phyloP scores from a whole-genome alignment of 2,113 vertebrate species.

The Octodon degus region DNA sequence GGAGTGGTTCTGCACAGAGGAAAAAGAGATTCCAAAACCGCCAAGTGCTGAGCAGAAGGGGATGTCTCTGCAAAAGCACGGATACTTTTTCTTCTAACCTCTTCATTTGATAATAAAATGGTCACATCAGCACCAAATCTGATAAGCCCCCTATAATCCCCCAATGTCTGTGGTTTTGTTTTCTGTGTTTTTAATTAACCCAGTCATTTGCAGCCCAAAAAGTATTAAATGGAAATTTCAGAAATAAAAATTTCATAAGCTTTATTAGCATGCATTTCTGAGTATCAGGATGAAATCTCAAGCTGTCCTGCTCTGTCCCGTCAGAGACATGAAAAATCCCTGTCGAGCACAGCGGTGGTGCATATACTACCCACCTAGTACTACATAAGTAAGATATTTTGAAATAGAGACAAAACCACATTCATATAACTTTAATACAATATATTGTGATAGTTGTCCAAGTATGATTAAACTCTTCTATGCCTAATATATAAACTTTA shows the following conservation, averaged over 20 bases:
- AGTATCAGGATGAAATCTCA: background rate
- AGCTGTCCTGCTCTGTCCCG: background rate
- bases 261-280: background rate
- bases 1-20: background rate
- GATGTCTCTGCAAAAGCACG: background rate
- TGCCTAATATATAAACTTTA: background rate
- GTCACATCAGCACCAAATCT: background rate
- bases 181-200: background rate
- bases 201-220: background rate
- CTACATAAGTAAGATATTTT: background rate
- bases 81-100: background rate
- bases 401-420: background rate
- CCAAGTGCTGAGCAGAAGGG: background rate
- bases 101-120: background rate
- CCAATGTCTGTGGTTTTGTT: background rate
- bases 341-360: background rate
- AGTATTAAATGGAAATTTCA: background rate
- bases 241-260: background rate
- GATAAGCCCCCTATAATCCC: background rate
- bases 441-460: background rate
- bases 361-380: background rate
- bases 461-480: background rate
- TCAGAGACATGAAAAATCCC: background rate
- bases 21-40: background rate
- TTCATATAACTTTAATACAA: background rate